phyloP scores from a whole-genome alignment of 1,140 invertebrate genomes.

The Brachionus paranguensis region DNA sequence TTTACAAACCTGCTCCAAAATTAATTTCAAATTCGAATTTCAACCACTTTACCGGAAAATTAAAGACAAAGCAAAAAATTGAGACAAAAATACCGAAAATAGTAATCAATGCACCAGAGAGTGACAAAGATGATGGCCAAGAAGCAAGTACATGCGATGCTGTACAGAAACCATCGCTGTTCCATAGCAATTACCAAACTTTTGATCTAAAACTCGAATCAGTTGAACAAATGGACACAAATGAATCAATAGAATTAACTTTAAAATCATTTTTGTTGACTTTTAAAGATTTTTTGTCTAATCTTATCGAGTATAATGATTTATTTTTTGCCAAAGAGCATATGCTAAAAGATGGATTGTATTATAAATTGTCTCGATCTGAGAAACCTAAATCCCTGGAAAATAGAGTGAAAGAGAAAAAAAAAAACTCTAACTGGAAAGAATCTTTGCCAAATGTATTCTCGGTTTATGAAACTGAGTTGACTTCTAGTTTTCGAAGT shows the following conservation, averaged over 20 bases:
- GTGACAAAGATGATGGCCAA: neutral
- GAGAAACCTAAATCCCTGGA: neutral
- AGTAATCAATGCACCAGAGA: neutral
- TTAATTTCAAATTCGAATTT: conserved; percentile 2
- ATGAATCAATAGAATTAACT: neutral
- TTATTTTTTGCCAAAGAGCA: conserved; percentile 37
- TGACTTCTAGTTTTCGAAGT: conserved; percentile 20
- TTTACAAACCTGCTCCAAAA: neutral
- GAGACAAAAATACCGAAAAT: neutral
- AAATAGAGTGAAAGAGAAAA: neutral
- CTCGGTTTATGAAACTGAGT: neutral
- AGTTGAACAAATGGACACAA: neutral
- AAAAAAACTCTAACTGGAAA: neutral
- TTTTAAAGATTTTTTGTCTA: conserved; percentile 11
- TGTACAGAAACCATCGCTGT: neutral
- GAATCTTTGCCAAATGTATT: neutral
- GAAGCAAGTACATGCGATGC: neutral
- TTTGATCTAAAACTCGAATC: neutral
- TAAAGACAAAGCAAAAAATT: neutral
- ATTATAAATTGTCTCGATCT: neutral
- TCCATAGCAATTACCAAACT: neutral
- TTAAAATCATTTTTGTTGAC: conserved; percentile 26
- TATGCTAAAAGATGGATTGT: neutral
- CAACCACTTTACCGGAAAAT: neutral
- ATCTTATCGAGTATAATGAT: conserved; percentile 13